A percentile compares a stretch with the other conserved stretches of the same genome.
These are phyloP conservation scores for Poeciliopsis infans DNA, from an alignment of 2,797 vertebrate species.

Conservation along the genomic window DNA sequence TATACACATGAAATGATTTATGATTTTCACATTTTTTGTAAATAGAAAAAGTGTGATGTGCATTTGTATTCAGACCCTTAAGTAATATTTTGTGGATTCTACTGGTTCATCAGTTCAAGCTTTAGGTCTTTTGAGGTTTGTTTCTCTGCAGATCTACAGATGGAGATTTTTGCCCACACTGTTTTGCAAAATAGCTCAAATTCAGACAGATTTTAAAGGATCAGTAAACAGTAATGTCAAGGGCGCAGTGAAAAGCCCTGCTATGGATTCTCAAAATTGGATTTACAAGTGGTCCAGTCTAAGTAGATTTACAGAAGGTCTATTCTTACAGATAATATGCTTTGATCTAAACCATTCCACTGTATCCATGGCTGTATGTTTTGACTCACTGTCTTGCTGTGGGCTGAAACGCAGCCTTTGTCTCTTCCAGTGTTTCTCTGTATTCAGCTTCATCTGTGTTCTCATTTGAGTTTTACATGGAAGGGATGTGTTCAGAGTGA, in stretches of 20 bases:
- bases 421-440: background rate
- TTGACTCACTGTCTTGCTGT: background rate
- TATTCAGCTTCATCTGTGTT: background rate
- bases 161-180: background rate
- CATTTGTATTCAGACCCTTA: background rate
- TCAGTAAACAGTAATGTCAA: background rate
- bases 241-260: background rate
- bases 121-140: background rate
- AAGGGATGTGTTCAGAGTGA: background rate
- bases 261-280: background rate
- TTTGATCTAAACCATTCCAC: background rate
- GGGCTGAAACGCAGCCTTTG: background rate
- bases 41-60: background rate
- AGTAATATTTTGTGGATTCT: background rate
- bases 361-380: background rate
- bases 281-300: background rate
- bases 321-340: background rate
- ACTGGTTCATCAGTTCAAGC: background rate
- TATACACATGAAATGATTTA: background rate
- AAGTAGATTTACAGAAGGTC: slow-evolving; percentile 1
- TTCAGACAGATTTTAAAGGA: background rate
- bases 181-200: background rate
- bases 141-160: background rate
- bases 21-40: background rate
- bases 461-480: background rate